Conservation (phyloP, 1,140 invertebrate species). For the Drosophila trapezifrons region DNA sequence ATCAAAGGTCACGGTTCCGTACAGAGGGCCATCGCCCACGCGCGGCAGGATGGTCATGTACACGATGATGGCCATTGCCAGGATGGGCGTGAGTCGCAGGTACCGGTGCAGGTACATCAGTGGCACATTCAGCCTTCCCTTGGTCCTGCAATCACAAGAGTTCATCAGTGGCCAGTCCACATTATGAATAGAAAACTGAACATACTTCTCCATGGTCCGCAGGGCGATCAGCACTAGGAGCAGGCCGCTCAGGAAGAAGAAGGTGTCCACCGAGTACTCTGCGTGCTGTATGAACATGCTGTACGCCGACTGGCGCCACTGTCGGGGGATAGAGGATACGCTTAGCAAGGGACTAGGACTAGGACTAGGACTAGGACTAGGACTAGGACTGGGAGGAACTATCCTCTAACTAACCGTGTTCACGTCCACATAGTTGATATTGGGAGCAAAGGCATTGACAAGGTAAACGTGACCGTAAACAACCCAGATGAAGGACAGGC, state of each 20-base stretch:
- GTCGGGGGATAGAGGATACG: background rate
- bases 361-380: too few relatives aligned
- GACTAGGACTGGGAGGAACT: background rate
- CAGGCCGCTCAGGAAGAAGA: constrained; percentile 92
- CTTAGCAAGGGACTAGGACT: background rate
- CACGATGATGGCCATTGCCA: constrained; percentile 54
- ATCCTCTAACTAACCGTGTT: constrained; percentile 11
- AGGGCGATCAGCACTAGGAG: constrained; percentile 87
- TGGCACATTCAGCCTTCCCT: constrained; percentile 66
- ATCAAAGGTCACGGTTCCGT: constrained; percentile 59
- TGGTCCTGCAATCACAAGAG: constrained; percentile 17
- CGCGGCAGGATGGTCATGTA: constrained; percentile 54
- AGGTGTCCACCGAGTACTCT: constrained; percentile 94
- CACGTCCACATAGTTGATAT: constrained; percentile 44
- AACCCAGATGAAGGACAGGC: constrained; percentile 88
- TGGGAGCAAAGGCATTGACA: constrained; percentile 46
- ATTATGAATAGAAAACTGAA: constrained; percentile 37
- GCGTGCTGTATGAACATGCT: constrained; percentile 86
- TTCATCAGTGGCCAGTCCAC: background rate
- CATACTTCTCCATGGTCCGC: constrained; percentile 87
- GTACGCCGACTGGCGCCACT: constrained; percentile 83
- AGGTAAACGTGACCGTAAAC: constrained; percentile 86
- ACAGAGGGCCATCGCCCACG: constrained; percentile 56
- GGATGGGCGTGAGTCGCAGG: constrained; percentile 66
- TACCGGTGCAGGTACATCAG: constrained; percentile 78